Evolutionary conservation across 1,140 invertebrate genomes (phyloP), one percentile per base, ranked within the genome.

Genomic region (Caligus rogercresseyi): DNA sequence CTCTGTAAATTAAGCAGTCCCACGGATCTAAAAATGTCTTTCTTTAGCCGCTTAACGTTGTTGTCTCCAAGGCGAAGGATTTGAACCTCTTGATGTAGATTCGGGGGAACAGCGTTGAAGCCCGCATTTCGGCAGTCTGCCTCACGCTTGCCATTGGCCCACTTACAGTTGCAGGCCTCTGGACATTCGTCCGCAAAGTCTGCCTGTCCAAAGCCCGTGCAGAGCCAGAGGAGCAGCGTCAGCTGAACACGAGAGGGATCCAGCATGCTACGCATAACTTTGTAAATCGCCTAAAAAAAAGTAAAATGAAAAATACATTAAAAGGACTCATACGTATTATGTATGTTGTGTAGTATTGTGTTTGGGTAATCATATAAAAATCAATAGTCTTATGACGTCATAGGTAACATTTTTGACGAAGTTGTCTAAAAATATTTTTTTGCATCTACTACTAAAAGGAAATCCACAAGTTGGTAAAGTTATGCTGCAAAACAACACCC

Each of bases 81-180:
- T 75, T 90, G 87, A 68, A 89, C 85, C 65, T 88, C 86, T 0
- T 83, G 79, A 69, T 85, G 84, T 65, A 89, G 76, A 19, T 78
- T 76, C 16, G 78, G 78, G 20, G 87, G 87, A 24, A 88, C 23
- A 19, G 81, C 78, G 66, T 84, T 81, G 59, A 87, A 79, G 58
- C 84, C 81, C 21, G 83, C 81, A 62, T 84, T 81, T 59, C 80
- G 80, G 73, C 87, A 90, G 24, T 85, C 76, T 25, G 86, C 87
- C 1, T 85, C 87, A 69, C 87, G 87, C 72, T 89, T 90, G 21
- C 87, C 87, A n/a, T 83, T 85, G 14, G 83, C 83, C 87, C 88
- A 91, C 74, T 87, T 89, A 77, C 87, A 91, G 65, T 80, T 79
- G 71, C 87, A 90, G 61, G 83, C 81, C 15, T 77, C 71, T 43